These are phyloP conservation scores for Batillaria attramentaria DNA, from an alignment of 1,140 invertebrate genomes.

Conservation along the genomic window DNA sequence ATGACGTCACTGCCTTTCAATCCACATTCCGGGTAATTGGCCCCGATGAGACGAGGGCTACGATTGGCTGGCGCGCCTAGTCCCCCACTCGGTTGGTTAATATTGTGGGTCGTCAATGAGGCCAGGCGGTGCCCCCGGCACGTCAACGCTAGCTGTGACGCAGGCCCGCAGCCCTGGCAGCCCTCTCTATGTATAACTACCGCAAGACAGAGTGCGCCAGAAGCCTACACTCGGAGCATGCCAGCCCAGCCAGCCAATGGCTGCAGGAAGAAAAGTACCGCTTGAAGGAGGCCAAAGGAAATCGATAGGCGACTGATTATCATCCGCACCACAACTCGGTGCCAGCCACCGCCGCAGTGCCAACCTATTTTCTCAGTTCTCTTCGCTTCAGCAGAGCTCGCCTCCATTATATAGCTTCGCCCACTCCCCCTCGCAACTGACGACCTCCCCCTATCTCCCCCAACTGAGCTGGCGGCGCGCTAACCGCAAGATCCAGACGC, in stretches of 20 bases:
- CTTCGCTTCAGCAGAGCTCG: no score
- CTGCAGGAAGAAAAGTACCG: conserved; percentile 18
- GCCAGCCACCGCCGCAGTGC: conserved; percentile 1
- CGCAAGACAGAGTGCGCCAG: conserved; percentile 34
- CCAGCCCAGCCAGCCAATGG: conserved; percentile 30
- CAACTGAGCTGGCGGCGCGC: no score
- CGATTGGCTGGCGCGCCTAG: conserved; percentile 41
- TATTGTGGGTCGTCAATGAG: no score
- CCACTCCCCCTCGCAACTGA: neutral
- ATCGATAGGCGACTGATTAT: conserved; percentile 3
- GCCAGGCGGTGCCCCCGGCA: conserved; percentile 8
- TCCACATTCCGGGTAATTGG: conserved; percentile 52
- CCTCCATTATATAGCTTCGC: no score
- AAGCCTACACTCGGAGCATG: neutral
- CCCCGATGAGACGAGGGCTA: conserved; percentile 28
- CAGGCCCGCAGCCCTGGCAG: conserved; percentile 32
- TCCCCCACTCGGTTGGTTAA: conserved; percentile 46
- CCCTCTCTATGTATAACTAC: conserved; percentile 41
- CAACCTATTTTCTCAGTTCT: neutral
- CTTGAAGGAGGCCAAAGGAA: no score
- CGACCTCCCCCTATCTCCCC: neutral
- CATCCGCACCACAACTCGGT: neutral
- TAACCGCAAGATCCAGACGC: no score
- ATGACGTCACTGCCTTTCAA: conserved; percentile 56
- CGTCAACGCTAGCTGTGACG: conserved; percentile 42